phyloP scores from a whole-genome alignment of 1,140 invertebrate species.

The Temnothorax curvispinosus region DNA sequence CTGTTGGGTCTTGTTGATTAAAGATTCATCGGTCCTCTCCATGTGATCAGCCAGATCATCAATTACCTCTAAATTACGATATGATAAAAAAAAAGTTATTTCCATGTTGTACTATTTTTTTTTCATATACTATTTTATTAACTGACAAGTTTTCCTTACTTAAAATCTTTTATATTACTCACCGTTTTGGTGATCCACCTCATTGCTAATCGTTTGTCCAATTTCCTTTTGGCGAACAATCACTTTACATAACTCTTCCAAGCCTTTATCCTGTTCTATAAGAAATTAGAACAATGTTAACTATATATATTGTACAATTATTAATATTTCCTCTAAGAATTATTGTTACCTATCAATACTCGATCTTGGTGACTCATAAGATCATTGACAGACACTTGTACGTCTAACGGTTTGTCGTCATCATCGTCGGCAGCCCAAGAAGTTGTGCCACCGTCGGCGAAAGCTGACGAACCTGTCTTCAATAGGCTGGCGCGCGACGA shows the following conservation, averaged over 20 bases:
- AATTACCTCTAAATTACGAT: constrained; percentile 88
- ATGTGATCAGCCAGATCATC: constrained; percentile 92
- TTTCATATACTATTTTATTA: too few species aligned
- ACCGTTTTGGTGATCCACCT: constrained; percentile 94
- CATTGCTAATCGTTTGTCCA: constrained; percentile 90
- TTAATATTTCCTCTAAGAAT: constrained; percentile 37
- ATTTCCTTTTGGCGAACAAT: constrained; percentile 92
- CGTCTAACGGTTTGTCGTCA: constrained; percentile 76
- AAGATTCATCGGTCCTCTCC: constrained; percentile 89
- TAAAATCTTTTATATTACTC: constrained; percentile 63
- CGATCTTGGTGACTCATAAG: constrained; percentile 78
- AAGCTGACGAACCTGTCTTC: constrained; percentile 76
- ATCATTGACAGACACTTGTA: constrained; percentile 76
- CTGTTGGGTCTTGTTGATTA: constrained; percentile 89
- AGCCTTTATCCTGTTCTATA: constrained; percentile 91
- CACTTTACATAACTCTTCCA: constrained; percentile 91
- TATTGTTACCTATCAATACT: constrained; percentile 76
- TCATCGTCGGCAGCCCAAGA: constrained; percentile 84
- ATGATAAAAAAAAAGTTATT: background rate
- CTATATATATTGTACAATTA: background rate
- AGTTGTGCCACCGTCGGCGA: constrained; percentile 84
- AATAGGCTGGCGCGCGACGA: constrained; percentile 75
- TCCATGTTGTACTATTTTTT: background rate
- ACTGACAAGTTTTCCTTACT: background rate
- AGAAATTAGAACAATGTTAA: constrained; percentile 70